Percentiles rank a stretch among this genome's conserved stretches.
Conservation (phyloP, 2,113 vertebrate genomes). For the Sisor rabdophorus region DNA sequence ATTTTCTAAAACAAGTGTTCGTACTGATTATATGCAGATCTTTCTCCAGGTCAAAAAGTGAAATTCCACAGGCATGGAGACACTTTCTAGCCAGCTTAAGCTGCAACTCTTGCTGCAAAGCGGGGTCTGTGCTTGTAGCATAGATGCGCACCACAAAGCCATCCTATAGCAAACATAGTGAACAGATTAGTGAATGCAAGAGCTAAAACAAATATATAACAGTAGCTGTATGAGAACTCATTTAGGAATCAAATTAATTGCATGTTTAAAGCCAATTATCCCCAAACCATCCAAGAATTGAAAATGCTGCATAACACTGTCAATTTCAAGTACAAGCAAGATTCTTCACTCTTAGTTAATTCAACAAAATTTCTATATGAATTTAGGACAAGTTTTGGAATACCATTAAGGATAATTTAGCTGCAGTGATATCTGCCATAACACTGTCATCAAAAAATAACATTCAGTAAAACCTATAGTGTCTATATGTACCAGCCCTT, state of each 20-base stretch:
- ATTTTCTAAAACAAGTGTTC: slow-evolving; percentile 33
- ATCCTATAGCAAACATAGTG: slow-evolving; percentile 70
- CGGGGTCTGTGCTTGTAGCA: slow-evolving; percentile 91
- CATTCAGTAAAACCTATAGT: neutral
- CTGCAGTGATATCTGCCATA: neutral
- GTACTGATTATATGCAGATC: slow-evolving; percentile 99
- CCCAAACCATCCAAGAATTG: neutral
- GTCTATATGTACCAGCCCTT: neutral
- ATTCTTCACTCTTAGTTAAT: neutral
- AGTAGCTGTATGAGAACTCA: neutral
- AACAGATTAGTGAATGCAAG: slow-evolving; percentile 14
- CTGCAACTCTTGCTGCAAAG: slow-evolving; percentile 94
- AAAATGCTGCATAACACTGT: neutral
- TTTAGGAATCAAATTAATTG: neutral
- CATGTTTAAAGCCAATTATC: slow-evolving; percentile 5
- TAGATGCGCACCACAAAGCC: slow-evolving; percentile 98
- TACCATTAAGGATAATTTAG: no score
- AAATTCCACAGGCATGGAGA: slow-evolving; percentile 96
- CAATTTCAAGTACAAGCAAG: neutral
- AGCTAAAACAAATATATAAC: neutral
- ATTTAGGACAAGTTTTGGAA: no score
- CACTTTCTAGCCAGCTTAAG: slow-evolving; percentile 98
- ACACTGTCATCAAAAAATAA: neutral
- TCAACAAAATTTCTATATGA: no score
- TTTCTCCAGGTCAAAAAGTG: slow-evolving; percentile 95